Base-by-base conservation (phyloP, 92 coral and sea anemone genomes). In the Heliopora coerulea region DNA sequence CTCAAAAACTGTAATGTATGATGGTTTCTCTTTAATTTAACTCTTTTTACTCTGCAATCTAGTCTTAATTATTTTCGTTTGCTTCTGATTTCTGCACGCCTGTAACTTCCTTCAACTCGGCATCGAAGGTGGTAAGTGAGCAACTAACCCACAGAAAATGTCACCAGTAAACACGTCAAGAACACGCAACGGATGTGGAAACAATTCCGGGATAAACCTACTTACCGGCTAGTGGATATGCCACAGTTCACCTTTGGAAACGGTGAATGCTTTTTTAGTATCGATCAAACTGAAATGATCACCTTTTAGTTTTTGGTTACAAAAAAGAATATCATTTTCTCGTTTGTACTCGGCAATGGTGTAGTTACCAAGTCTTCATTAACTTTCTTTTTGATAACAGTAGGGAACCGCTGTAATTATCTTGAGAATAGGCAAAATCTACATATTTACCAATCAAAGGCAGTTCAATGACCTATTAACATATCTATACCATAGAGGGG, bases 361-460 rank as follows among this genome's bases (percentile, higher is more conserved):
- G 28, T n/a, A n/a, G n/a, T n/a, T n/a, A 48, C 40, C 48, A 49
- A 32, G 48, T 52, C 24, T 13, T 70, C 57, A 37, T 29, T 70
- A 14, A 52, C 32, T 58, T 37, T 70, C 54, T 34, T 33, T 70
- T n/a, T 52, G 15, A 34, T 12, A 50, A 70, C 77, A 70, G 54
- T 70, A 70, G 77, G 31, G 49, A 70, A 28, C 77, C 37, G 77
- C 35, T 39, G 57, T 70, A 70, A 70, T 70, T 70, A 52, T 54
- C 77, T 54, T 70, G 30, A 31, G 61, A 28, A 23, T 56, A 52
- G 62, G 32, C 24, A 70, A 70, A 26, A 70, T 54, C 52, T 70
- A 70, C 77, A 70, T 70, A 70, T 70, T 70, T 70, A 70, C 77
- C 77, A 70, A 70, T 70, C 77, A 70, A 70, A 49, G 62, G 54